A percentile compares a stretch with the other conserved stretches of the same genome.
Evolutionary conservation across 2,888 invertebrate species (phyloP).

Genomic region (Pristionchus fissidentatus): DNA sequence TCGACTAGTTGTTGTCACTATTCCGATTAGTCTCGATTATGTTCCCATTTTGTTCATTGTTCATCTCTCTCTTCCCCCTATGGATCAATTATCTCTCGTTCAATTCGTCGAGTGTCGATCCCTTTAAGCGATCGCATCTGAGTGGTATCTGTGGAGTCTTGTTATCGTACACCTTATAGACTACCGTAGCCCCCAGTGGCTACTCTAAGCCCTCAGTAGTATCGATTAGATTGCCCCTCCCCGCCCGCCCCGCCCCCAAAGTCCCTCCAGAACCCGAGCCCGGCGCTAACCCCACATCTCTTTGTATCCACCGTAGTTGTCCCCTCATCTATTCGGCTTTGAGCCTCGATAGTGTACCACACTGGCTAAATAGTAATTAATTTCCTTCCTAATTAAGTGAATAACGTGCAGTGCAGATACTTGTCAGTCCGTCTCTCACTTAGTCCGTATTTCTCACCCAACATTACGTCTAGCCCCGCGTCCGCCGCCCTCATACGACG

Average conservation of each 20-base stretch:
- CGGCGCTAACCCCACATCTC: too few relatives aligned
- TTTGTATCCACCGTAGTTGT: neutral
- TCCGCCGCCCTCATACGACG: neutral
- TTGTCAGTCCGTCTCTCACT: slow-evolving; percentile 24
- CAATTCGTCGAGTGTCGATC: neutral
- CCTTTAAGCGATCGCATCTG: slow-evolving; percentile 23
- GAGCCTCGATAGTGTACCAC: slow-evolving; percentile 39
- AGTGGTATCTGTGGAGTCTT: slow-evolving; percentile 45
- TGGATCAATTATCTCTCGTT: neutral
- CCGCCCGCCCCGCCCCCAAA: neutral
- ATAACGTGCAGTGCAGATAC: slow-evolving; percentile 10
- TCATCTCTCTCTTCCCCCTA: neutral
- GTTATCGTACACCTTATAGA: neutral
- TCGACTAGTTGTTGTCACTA: neutral
- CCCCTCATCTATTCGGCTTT: neutral
- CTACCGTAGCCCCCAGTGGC: slow-evolving; percentile 26
- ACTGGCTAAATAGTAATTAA: slow-evolving; percentile 43
- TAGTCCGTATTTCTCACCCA: neutral
- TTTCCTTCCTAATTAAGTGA: neutral
- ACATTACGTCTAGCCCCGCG: slow-evolving; percentile 33
- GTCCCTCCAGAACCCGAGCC: neutral
- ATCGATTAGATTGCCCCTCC: neutral
- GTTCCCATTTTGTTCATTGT: slow-evolving; percentile 15
- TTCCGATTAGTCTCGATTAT: slow-evolving; percentile 12
- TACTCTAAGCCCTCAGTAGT: slow-evolving; percentile 24